Conservation (phyloP, 2,888 invertebrate species). For the Lingula anatina region DNA sequence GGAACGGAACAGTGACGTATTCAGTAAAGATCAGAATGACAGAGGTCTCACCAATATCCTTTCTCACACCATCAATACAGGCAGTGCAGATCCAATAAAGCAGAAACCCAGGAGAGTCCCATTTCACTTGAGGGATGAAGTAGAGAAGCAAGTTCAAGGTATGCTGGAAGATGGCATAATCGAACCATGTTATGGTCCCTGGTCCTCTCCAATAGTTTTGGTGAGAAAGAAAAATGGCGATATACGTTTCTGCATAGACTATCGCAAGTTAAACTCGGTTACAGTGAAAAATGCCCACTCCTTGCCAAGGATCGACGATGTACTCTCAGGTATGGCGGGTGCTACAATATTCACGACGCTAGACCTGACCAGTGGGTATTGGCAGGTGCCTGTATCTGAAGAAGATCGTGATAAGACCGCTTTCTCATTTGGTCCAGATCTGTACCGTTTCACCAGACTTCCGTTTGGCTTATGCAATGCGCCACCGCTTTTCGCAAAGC, state of each 20-base stretch:
- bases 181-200: not conserved
- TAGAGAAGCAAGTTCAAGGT: not conserved
- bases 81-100: not conserved
- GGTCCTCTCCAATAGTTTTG: not conserved
- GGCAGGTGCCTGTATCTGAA: too few species aligned
- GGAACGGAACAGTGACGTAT: not conserved
- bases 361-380: too few species aligned
- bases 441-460: not conserved
- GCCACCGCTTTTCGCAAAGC: not conserved
- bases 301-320: too few species aligned
- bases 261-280: too few species aligned
- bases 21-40: not conserved
- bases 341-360: too few species aligned
- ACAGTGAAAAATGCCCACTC: too few species aligned
- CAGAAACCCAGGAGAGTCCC: not conserved
- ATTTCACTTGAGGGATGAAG: not conserved
- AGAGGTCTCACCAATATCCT: not conserved
- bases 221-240: not conserved
- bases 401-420: too few species aligned
- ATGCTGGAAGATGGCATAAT: conserved; percentile 1
- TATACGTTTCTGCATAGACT: not conserved
- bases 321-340: too few species aligned
- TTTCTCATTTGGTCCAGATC: too few species aligned
- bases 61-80: not conserved
- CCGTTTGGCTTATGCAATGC: not conserved